These are phyloP conservation scores for Microplitis deprimator DNA, from an alignment of 2,888 invertebrate species.

Conservation along the genomic window DNA sequence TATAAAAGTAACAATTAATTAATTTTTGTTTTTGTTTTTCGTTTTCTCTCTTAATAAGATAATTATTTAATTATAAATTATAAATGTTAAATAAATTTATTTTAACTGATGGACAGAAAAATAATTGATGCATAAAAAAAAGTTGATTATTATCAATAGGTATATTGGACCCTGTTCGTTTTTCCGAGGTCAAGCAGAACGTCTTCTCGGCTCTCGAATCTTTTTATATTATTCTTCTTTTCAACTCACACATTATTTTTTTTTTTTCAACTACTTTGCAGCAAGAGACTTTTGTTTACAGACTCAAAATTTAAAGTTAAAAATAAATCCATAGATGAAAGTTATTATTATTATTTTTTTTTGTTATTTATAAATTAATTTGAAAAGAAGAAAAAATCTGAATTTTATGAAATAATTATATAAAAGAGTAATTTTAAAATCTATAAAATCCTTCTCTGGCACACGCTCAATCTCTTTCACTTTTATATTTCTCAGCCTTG, in stretches of 20 bases:
- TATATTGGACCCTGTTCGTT: neutral
- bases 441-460: slow-evolving; percentile 1
- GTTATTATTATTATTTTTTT: neutral
- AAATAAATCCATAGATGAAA: neutral
- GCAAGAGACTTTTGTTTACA: too few relatives aligned
- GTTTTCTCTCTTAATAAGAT: neutral
- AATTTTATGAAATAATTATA: neutral
- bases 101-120: neutral
- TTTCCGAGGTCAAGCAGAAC: neutral
- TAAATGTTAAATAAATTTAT: neutral
- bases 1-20: neutral
- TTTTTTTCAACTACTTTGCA: neutral
- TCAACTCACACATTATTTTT: neutral
- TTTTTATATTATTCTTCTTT: neutral
- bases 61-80: neutral
- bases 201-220: neutral
- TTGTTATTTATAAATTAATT: neutral
- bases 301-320: neutral
- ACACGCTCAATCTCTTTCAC: slow-evolving; percentile 31
- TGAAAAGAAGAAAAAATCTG: neutral
- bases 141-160: neutral
- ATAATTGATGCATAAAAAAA: neutral
- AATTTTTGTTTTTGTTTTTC: neutral
- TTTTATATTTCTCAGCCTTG: slow-evolving; percentile 37
- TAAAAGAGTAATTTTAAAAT: slow-evolving; percentile 9